Conservation (phyloP, 2,797 vertebrate genomes). For the Muraenolepis orangiensis region DNA sequence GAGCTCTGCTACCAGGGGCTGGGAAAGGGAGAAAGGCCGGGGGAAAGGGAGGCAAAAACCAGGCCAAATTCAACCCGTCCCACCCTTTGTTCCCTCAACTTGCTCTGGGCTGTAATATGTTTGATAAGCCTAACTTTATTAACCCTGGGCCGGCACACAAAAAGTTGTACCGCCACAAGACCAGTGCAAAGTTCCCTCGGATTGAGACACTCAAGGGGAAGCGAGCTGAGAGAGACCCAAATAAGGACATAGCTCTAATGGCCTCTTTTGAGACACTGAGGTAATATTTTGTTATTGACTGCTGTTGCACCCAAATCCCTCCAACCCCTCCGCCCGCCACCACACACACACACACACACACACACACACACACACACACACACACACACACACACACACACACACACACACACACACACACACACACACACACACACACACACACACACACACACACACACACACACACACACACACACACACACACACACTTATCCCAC, state of each 20-base stretch:
- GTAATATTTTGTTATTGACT: constrained; percentile 98
- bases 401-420: too few relatives aligned
- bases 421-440: too few relatives aligned
- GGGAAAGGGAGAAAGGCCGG: constrained; percentile 86
- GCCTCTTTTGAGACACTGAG: constrained; percentile 99
- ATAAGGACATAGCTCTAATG: constrained; percentile 95
- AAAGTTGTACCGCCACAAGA: constrained; percentile 99
- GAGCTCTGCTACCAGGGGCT: constrained; percentile 70
- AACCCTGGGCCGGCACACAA: constrained; percentile 97
- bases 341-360: too few relatives aligned
- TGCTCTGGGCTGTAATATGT: constrained; percentile 86
- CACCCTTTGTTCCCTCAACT: constrained; percentile 84
- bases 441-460: too few relatives aligned
- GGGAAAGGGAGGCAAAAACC: constrained; percentile 88
- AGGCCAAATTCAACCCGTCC: constrained; percentile 81
- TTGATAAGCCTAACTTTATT: constrained; percentile 95
- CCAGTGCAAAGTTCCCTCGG: constrained; percentile 93
- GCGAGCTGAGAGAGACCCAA: constrained; percentile 87
- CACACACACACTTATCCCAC: constrained; percentile 83
- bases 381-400: too few relatives aligned
- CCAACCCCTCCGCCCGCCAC: constrained; percentile 75
- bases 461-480: too few relatives aligned
- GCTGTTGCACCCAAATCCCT: constrained; percentile 85
- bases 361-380: too few relatives aligned
- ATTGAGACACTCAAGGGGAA: constrained; percentile 98